A percentile compares a stretch with the other conserved stretches of the same genome.
phyloP scores from a whole-genome alignment of 2,888 invertebrate species.

The Archips xylosteana region DNA sequence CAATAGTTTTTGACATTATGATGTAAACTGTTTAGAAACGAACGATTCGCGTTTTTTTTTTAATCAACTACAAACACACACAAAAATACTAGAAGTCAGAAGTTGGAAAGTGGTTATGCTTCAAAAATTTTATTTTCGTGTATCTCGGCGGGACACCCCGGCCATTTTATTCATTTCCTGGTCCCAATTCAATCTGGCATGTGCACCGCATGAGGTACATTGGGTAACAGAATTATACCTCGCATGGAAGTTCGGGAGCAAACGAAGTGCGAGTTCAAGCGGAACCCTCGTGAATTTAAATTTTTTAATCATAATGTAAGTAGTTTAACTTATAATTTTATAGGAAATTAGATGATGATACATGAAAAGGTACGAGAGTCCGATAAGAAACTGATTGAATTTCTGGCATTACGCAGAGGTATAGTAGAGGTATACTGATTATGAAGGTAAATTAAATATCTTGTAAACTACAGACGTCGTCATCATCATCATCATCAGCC shows the following conservation, averaged over 20 bases:
- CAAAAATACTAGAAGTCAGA: conserved; percentile 43
- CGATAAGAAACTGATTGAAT: too few relatives aligned
- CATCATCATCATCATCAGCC: too few relatives aligned
- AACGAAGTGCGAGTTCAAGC: conserved; percentile 38
- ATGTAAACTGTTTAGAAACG: neutral
- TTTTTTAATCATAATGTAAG: too few relatives aligned
- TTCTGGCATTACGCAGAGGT: too few relatives aligned
- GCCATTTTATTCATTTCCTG: conserved; percentile 67
- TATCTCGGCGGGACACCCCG: conserved; percentile 74
- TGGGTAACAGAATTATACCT: conserved; percentile 77
- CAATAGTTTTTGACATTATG: too few relatives aligned
- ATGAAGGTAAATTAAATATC: too few relatives aligned
- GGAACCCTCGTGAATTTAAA: neutral
- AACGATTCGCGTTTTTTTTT: neutral
- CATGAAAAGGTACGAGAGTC: too few relatives aligned
- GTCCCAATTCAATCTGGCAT: conserved; percentile 64
- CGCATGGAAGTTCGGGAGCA: conserved; percentile 62
- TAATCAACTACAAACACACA: neutral
- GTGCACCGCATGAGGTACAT: conserved; percentile 76
- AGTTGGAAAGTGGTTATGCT: conserved; percentile 42
- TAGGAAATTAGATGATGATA: too few relatives aligned
- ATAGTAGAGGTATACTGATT: too few relatives aligned
- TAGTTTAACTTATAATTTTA: too few relatives aligned
- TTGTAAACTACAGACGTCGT: too few relatives aligned
- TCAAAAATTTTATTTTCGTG: conserved; percentile 66